A percentile compares a stretch with the other conserved stretches of the same genome.
phyloP scores from a whole-genome alignment of 2,113 vertebrate species.

The Poeciliopsis retropinna region DNA sequence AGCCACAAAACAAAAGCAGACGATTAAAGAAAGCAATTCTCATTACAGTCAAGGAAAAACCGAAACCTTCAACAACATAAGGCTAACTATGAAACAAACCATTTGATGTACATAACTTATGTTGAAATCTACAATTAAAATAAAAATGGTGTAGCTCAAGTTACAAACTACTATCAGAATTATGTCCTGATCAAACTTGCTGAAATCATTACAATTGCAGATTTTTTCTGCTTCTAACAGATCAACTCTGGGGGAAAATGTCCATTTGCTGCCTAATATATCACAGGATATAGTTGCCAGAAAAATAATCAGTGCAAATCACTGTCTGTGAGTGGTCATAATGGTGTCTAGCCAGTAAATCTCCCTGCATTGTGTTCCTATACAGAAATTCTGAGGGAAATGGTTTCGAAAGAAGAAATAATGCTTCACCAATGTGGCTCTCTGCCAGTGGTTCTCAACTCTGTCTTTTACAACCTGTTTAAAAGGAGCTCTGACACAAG shows the following conservation, averaged over 20 bases:
- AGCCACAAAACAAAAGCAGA: neutral
- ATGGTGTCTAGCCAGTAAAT: neutral
- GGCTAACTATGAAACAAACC: neutral
- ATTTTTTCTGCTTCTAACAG: too few species aligned
- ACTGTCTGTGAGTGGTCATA: neutral
- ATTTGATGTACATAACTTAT: neutral
- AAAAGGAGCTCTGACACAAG: too few species aligned
- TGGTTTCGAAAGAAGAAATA: too few species aligned
- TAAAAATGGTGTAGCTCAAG: too few species aligned
- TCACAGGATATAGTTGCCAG: neutral
- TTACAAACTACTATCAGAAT: too few species aligned
- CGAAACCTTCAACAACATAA: neutral
- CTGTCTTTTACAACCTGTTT: too few species aligned
- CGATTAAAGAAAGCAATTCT: neutral
- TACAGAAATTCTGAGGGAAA: neutral
- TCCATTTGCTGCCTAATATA: too few species aligned
- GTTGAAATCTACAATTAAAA: neutral
- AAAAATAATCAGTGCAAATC: neutral
- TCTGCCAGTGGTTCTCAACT: neutral
- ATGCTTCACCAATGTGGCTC: neutral
- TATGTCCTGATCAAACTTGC: too few species aligned
- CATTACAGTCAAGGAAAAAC: neutral
- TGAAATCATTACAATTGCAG: too few species aligned
- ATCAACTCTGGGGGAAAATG: too few species aligned
- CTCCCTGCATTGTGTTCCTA: neutral